phyloP scores from a whole-genome alignment of 1,140 invertebrate genomes.

The Anastatus disparis region DNA sequence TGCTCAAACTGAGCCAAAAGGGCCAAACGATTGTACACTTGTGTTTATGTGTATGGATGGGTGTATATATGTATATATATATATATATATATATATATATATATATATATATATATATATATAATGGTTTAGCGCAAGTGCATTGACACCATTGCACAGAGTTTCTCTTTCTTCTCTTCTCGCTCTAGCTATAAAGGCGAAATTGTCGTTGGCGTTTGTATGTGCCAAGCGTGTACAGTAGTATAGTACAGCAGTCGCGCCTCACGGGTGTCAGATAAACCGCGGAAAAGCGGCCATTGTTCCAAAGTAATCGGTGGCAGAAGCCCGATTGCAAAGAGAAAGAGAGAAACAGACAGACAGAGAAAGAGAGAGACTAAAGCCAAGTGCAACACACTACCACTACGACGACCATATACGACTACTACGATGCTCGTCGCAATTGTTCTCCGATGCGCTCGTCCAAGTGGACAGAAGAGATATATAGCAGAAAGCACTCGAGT shows the following conservation, averaged over 20 bases:
- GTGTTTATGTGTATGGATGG: no score
- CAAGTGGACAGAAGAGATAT: neutral
- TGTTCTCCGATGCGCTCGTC: conserved; percentile 32
- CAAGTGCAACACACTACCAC: no score
- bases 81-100: no score
- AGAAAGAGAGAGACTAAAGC: neutral
- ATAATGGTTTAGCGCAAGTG: no score
- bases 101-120: no score
- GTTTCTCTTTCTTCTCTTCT: conserved; percentile 1
- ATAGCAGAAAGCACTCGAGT: neutral
- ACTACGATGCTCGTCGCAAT: conserved; percentile 20
- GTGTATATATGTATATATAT: no score
- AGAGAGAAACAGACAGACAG: neutral
- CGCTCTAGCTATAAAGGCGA: neutral
- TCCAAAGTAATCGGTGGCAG: conserved; percentile 33
- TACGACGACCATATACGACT: no score
- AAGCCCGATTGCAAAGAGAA: neutral
- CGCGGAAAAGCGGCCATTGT: conserved; percentile 41
- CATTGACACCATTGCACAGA: neutral
- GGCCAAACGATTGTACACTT: conserved; percentile 5
- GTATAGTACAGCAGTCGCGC: neutral
- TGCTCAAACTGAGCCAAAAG: neutral
- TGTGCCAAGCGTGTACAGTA: neutral
- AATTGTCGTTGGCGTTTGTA: neutral
- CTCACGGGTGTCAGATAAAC: conserved; percentile 36